Base-by-base conservation (phyloP, 1,140 invertebrate species). In the Scaptodrosophila lebanonensis region DNA sequence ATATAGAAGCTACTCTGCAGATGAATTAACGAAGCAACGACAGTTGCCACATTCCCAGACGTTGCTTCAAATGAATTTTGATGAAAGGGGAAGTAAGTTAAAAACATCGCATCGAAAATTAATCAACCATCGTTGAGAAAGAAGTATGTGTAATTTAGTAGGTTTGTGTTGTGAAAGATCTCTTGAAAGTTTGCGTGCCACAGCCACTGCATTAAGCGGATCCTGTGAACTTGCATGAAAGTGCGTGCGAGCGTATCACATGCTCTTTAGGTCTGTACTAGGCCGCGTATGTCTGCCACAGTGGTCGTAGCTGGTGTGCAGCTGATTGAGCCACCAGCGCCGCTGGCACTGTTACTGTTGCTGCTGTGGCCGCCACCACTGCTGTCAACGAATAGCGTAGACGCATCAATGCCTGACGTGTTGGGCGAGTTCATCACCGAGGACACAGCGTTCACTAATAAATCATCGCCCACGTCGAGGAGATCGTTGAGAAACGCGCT, bases 401-500 rank as follows among this genome's bases (percentile, higher is more conserved):
- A 48, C 0, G 84, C 64, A 57, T 86, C 84, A 18, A 86, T 85
- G 51, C 70, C 75, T 12, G 66, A 77, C 18, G 73, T 76, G 40
- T 83, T 75, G 30, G 85, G 71, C 12, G 84, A 84, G 50, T 71
- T 71, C 58, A 83, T 73, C 33, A 83, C 77, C 17, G 65, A 60
- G 6, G 61, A 62, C 16, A 62, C 59, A 20, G 73, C 75, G 35
- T 83, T 71, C 36, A 66, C 70, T 9, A 86, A 61, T 48, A 86
- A 43, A 59, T 84, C 71, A 39, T 83, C 82, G 56, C 73, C 60
- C 8, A 70, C 84, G 54, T 84, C 85, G 16, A 83, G 70, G 36
- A 87, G 85, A 75, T 85, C 77, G 22, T 53, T 79, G 42, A 85
- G 66, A 43, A 86, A 84, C 42, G 69, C 73, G 89, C 64, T 76